A percentile compares a stretch with the other conserved stretches of the same genome.
Conservation (phyloP, 2,888 invertebrate genomes). For the Aporophyla lueneburgensis region DNA sequence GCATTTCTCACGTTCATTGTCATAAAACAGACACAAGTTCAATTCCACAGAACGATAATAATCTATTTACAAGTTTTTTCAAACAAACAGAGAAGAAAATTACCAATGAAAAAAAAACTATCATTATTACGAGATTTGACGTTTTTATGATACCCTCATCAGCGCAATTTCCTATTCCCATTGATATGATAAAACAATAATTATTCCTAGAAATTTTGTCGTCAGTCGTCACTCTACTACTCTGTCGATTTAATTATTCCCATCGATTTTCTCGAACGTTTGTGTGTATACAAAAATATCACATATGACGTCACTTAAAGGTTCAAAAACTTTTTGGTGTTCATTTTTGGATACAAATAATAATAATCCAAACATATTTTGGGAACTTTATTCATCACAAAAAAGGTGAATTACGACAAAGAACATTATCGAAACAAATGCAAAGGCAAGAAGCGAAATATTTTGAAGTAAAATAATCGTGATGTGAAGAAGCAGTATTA, state of each 20-base stretch:
- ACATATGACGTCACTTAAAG: too few relatives aligned
- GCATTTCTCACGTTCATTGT: neutral
- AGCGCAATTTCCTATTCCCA: constrained; percentile 10
- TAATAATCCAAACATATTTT: neutral
- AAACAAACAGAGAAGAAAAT: constrained; percentile 8
- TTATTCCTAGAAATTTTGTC: constrained; percentile 14
- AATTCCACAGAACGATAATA: constrained; percentile 18
- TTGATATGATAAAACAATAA: constrained; percentile 27
- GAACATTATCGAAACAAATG: neutral
- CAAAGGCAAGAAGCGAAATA: neutral
- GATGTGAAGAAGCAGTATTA: neutral
- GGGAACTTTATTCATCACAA: neutral
- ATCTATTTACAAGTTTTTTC: neutral
- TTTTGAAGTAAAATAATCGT: neutral
- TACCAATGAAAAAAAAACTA: neutral
- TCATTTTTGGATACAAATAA: neutral
- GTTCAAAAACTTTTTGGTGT: too few relatives aligned
- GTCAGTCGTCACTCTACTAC: neutral
- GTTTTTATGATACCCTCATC: neutral
- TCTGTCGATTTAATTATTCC: neutral
- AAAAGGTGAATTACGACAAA: neutral
- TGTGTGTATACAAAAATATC: neutral
- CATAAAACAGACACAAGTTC: neutral
- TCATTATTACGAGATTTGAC: too few relatives aligned
- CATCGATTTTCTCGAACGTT: neutral